Evolutionary conservation across 2,888 invertebrate species (phyloP).

Genomic region (Papilio elwesi): DNA sequence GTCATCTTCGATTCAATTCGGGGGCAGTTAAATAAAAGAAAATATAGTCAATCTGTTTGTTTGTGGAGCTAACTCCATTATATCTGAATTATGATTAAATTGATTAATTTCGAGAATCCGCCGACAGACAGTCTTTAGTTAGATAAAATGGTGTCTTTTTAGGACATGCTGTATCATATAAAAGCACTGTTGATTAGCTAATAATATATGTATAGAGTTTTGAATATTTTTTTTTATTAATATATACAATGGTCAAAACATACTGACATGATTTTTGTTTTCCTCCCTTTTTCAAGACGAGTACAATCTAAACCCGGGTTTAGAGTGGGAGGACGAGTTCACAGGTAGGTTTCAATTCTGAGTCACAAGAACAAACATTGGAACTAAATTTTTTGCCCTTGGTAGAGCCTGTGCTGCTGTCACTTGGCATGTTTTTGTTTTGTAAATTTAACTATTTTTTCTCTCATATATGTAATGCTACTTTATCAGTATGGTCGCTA

Average conservation of each 20-base stretch:
- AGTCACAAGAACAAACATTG: conserved; percentile 74
- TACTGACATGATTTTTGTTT: conserved; percentile 84
- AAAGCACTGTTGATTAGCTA: conserved; percentile 76
- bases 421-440: conserved; percentile 77
- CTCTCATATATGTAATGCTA: conserved; percentile 65
- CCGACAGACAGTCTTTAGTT: conserved; percentile 55
- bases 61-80: conserved; percentile 43
- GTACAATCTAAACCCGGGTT: conserved; percentile 99
- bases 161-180: conserved; percentile 77
- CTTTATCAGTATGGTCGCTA: conserved; percentile 66
- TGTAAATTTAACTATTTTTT: conserved; percentile 61
- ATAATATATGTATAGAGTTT: conserved; percentile 73
- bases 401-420: conserved; percentile 80
- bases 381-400: conserved; percentile 75
- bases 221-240: conserved; percentile 61
- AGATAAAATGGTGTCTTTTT: conserved; percentile 55
- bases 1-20: conserved; percentile 5
- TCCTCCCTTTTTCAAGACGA: conserved; percentile 95
- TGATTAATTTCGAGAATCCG: conserved; percentile 6
- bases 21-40: conserved; percentile 1
- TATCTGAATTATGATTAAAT: conserved; percentile 6
- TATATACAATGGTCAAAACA: conserved; percentile 72
- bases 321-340: conserved; percentile 99
- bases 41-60: conserved; percentile 21
- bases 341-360: conserved; percentile 95